These are phyloP conservation scores for Osmerus eperlanus DNA, from an alignment of 2,113 vertebrate genomes.

Conservation along the genomic window DNA sequence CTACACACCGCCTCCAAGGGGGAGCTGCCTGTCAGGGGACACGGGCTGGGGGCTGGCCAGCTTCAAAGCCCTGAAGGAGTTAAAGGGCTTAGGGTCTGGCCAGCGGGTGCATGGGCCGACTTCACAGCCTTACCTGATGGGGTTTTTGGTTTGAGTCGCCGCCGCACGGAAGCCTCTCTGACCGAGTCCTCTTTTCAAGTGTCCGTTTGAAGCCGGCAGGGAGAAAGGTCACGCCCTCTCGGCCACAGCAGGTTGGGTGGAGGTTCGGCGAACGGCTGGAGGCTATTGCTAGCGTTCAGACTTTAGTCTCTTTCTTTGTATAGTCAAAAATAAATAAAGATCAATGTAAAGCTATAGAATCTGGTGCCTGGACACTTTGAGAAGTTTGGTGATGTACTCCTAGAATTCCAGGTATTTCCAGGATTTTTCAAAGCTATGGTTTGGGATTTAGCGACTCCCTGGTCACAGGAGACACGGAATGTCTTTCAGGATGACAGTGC, in stretches of 20 bases:
- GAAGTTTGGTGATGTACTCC: conserved; percentile 70
- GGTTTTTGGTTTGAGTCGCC: conserved; percentile 69
- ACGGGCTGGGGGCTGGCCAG: conserved; percentile 45
- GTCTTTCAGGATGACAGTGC: conserved; percentile 50
- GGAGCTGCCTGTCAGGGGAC: conserved; percentile 37
- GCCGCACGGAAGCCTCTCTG: conserved; percentile 66
- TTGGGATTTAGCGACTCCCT: conserved; percentile 67
- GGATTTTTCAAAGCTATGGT: conserved; percentile 69
- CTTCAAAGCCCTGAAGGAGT: conserved; percentile 65
- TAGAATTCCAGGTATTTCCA: conserved; percentile 76
- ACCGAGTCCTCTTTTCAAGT: conserved; percentile 70
- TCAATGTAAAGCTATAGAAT: conserved; percentile 69
- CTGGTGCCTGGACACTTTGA: conserved; percentile 65
- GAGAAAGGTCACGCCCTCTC: conserved; percentile 72
- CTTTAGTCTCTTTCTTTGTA: conserved; percentile 59
- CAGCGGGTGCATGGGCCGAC: conserved; percentile 64
- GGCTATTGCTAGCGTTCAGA: conserved; percentile 62
- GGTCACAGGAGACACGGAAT: conserved; percentile 48
- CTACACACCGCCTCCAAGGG: conserved; percentile 47
- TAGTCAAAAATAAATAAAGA: conserved; percentile 46
- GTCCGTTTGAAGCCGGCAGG: conserved; percentile 69
- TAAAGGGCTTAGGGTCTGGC: conserved; percentile 60
- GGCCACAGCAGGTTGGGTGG: conserved; percentile 67
- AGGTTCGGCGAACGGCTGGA: conserved; percentile 48
- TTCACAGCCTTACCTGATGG: conserved; percentile 79